These are phyloP conservation scores for Neelides sp. DNA, from an alignment of 1,140 invertebrate genomes.

Conservation along the genomic window DNA sequence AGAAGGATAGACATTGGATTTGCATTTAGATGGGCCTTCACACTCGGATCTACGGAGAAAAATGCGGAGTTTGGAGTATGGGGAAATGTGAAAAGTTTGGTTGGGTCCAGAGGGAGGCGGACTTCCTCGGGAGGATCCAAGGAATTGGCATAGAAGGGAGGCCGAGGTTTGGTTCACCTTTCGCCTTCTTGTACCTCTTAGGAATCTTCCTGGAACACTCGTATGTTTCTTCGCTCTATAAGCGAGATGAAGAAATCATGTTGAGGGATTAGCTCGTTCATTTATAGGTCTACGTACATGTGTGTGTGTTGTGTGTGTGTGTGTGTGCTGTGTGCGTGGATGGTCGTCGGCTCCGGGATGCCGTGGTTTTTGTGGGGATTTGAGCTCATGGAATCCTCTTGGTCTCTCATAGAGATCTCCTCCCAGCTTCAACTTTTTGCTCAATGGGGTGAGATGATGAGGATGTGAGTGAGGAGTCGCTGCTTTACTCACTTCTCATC, in stretches of 20 bases:
- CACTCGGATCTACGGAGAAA: too few relatives aligned
- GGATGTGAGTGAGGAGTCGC: conserved; percentile 4
- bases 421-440: conserved; percentile 6
- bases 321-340: not conserved
- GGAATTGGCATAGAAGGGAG: conserved; percentile 4
- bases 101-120: not conserved
- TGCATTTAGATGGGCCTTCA: conserved; percentile 11
- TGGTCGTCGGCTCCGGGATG: not conserved
- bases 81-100: conserved; percentile 3
- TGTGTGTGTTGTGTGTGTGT: not conserved
- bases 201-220: not conserved
- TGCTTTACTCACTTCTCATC: too few relatives aligned
- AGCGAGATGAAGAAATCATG: not conserved
- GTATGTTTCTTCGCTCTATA: not conserved
- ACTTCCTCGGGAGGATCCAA: not conserved
- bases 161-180: not conserved
- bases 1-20: not conserved
- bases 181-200: not conserved
- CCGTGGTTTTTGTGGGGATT: not conserved
- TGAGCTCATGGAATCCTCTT: not conserved
- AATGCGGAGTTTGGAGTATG: too few relatives aligned
- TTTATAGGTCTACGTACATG: not conserved
- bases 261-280: not conserved
- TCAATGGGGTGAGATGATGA: conserved; percentile 5
- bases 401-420: conserved; percentile 1